Evolutionary conservation across 2,888 invertebrate species (phyloP).

Genomic region (Trisateles emortualis): DNA sequence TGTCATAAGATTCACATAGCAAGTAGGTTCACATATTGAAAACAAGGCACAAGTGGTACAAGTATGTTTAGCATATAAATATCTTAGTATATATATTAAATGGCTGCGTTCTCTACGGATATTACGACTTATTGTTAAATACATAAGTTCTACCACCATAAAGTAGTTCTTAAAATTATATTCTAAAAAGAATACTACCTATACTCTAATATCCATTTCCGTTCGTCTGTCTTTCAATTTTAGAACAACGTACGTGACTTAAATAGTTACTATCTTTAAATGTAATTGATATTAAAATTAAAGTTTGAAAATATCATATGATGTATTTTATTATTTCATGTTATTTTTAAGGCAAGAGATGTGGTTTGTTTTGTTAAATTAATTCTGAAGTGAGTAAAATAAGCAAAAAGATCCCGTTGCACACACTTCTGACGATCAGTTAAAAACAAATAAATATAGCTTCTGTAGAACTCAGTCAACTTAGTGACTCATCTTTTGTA

Average conservation of each 20-base stretch:
- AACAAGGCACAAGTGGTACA: too few relatives aligned
- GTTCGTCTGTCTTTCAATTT: constrained; percentile 18
- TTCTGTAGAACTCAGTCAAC: not conserved
- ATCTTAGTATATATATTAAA: too few relatives aligned
- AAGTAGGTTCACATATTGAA: not conserved
- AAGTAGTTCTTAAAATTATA: not conserved
- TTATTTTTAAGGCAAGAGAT: not conserved
- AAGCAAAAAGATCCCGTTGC: not conserved
- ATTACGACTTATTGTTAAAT: not conserved
- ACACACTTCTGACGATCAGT: not conserved
- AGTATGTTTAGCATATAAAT: too few relatives aligned
- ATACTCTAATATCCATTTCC: constrained; percentile 21
- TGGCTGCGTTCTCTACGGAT: not conserved
- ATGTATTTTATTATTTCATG: not conserved
- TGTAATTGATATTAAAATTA: not conserved
- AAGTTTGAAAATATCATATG: not conserved
- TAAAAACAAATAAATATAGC: not conserved
- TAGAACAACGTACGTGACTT: constrained; percentile 24
- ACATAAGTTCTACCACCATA: not conserved
- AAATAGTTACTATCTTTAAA: constrained; percentile 11
- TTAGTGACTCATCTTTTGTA: constrained; percentile 7
- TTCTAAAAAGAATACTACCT: constrained; percentile 16
- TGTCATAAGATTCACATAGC: not conserved
- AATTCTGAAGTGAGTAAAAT: not conserved
- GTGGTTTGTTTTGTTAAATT: not conserved